A percentile compares a stretch with the other conserved stretches of the same genome.
phyloP scores from a whole-genome alignment of 2,888 invertebrate genomes.

The Galerucella pusilla region DNA sequence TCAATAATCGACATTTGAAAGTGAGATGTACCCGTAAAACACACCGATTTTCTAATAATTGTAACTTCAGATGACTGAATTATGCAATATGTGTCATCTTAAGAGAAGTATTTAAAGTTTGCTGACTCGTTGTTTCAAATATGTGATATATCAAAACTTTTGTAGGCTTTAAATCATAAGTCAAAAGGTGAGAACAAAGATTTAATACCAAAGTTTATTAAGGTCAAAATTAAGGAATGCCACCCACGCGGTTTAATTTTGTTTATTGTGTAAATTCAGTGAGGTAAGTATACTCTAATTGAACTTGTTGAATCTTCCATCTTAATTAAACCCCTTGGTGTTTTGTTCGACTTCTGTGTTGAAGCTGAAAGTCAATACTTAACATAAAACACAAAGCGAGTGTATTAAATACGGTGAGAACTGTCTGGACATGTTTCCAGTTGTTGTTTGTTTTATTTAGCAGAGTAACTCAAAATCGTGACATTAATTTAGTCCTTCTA shows the following conservation, averaged over 20 bases:
- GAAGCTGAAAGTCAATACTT: slow-evolving; percentile 25
- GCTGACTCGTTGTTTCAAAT: slow-evolving; percentile 38
- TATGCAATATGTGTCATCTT: background rate
- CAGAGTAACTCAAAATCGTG: background rate
- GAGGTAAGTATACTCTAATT: slow-evolving; percentile 19
- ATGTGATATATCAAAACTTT: slow-evolving; percentile 59
- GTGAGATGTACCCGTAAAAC: no score
- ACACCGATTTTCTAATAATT: no score
- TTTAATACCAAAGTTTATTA: slow-evolving; percentile 61
- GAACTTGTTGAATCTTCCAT: slow-evolving; percentile 34
- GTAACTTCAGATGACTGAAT: no score
- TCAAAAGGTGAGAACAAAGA: slow-evolving; percentile 59
- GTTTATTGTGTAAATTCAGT: slow-evolving; percentile 40
- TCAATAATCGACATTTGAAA: no score
- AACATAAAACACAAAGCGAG: slow-evolving; percentile 23
- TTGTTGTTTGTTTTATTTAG: background rate
- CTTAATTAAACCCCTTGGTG: slow-evolving; percentile 25
- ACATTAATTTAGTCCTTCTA: background rate
- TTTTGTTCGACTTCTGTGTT: slow-evolving; percentile 10
- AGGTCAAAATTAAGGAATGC: slow-evolving; percentile 43
- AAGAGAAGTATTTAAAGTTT: background rate
- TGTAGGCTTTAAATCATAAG: slow-evolving; percentile 60
- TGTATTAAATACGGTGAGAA: slow-evolving; percentile 1
- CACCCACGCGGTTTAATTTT: slow-evolving; percentile 30
- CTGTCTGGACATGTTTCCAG: background rate